phyloP scores from a whole-genome alignment of 2,113 vertebrate genomes.

The Hippolais icterina region DNA sequence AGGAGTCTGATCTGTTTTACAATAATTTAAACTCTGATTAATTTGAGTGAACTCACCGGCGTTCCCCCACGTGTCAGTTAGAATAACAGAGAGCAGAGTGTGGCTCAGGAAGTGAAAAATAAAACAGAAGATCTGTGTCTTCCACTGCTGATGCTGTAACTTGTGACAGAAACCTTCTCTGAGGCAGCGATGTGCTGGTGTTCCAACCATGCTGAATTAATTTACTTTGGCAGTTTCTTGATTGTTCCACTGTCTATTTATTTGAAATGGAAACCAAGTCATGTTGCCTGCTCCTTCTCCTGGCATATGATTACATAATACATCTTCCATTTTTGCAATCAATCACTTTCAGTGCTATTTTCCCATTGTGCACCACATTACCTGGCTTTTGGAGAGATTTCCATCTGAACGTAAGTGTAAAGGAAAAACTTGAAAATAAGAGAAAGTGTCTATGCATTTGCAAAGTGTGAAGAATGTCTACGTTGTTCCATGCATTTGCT shows the following conservation, averaged over 20 bases:
- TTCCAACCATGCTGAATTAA: slow-evolving; percentile 80
- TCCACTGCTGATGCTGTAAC: slow-evolving; percentile 48
- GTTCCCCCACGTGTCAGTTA: slow-evolving; percentile 13
- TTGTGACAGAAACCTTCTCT: slow-evolving; percentile 42
- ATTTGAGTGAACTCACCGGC: slow-evolving; percentile 3
- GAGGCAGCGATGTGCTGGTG: slow-evolving; percentile 62
- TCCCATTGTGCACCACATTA: background rate
- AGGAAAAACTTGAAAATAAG: background rate
- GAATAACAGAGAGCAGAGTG: slow-evolving; percentile 39
- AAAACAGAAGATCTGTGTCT: slow-evolving; percentile 68
- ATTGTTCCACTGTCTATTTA: slow-evolving; percentile 77
- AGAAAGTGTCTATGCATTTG: background rate
- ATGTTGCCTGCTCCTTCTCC: slow-evolving; percentile 63
- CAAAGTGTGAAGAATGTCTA: slow-evolving; percentile 3
- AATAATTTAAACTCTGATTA: slow-evolving; percentile 7
- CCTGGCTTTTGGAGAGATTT: slow-evolving; percentile 28
- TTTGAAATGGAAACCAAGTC: slow-evolving; percentile 81
- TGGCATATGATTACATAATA: slow-evolving; percentile 16
- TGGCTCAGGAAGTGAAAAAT: slow-evolving; percentile 67
- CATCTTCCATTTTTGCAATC: slow-evolving; percentile 67
- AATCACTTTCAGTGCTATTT: slow-evolving; percentile 62
- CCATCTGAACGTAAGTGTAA: background rate
- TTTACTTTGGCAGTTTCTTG: slow-evolving; percentile 77
- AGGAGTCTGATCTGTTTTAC: slow-evolving; percentile 25
- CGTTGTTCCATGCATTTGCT: background rate